Base-by-base conservation (phyloP, 2,888 invertebrate species). In the Anoplius nigerrimus region DNA sequence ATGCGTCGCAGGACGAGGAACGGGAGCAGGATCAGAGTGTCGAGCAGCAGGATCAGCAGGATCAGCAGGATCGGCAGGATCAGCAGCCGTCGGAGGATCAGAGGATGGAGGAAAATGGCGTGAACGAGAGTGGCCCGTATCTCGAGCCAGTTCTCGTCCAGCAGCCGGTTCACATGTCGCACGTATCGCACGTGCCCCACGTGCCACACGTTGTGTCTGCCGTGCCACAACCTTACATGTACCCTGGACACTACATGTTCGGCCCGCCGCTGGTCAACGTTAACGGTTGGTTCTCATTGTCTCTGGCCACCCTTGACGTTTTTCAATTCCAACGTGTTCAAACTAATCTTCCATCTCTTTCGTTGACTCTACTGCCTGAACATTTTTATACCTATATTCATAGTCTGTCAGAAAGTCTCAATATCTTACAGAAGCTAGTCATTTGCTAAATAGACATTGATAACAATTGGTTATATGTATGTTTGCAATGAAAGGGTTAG, bases 211-310 rank as follows among this genome's bases (percentile, higher is more conserved):
- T 85, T 66, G 76, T 84, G 63, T 84, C 85, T 1, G 73, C 82
- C 27, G 71, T 86, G 48, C 81, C 83, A 6, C 85, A 84, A 63
- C 83, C 85, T 27, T 90, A 90, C 82, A 81, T 90, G 78, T 90
- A 90, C 75, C 90, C 90, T n/a, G 90, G 90, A 59, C 87, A 88
- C 71, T 90, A 89, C 82, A 89, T 91, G 89, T 90, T 90, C 76
- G 90, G 90, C 4, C 89, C 90, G 43, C 89, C 90, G 42, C 82
- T 91, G 79, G 89, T 90, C 85, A 90, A 90, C 86, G 87, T 90
- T 67, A 90, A 90, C 80, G 90, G 90, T 90, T 84, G 83, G 88
- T 84, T 82, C 67, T 61, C 34, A 58, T 8, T 56, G 42, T 56
- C 34, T 34, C 11, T 6, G 11, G 34, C 34, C 11, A 34, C 11